Evolutionary conservation across 2,888 invertebrate species (phyloP), one percentile per base, ranked within the genome.

Genomic region (Clostera curtula): DNA sequence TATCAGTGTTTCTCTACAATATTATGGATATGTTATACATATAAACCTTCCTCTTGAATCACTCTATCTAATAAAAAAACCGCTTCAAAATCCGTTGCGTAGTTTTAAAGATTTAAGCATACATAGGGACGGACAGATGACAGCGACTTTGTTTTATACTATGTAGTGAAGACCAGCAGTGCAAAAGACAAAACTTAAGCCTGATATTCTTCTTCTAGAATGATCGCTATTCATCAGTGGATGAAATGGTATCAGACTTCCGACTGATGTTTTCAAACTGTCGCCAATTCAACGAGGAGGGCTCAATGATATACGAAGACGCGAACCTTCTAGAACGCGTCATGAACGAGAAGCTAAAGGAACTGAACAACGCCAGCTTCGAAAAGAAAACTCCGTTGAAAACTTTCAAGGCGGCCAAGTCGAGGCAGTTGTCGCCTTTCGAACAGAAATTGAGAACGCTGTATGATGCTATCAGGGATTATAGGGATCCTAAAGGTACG

Each of bases 191-290:
- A n/a, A n/a, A n/a, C n/a, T n/a, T n/a, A n/a, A n/a, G n/a, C n/a
- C 15, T 5, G 15, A 5, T 15, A 6, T 5, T 5, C 15, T 5
- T n/a, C 20, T 18, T 43, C 36, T 53, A 79, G 79, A 89, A 87
- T 26, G 91, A 92, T 43, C 89, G 91, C 41, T 98, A 97, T 77
- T 89, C 88, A 19, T 89, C 87, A 24, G 80, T 97, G 15, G 94
- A 95, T 31, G 96, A 97, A 50, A 86, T 97, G 43, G 89, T 95
- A 0, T 87, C 90, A 0, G 98, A 98, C 65, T 91, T 91, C 54
- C 86, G 93, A 43, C 83, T 97, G n/a, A 97, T 99, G 97, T 98
- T 99, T 73, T 89, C 91, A 31, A 99, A 99, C 76, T 98, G 98
- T 57, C 92, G 97, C 0, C 93, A 94, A 47, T 99, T 96, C 72